Percentiles rank a stretch among this genome's conserved stretches.
Evolutionary conservation across 2,113 vertebrate species (phyloP).

Genomic region (Vulpes vulpes): DNA sequence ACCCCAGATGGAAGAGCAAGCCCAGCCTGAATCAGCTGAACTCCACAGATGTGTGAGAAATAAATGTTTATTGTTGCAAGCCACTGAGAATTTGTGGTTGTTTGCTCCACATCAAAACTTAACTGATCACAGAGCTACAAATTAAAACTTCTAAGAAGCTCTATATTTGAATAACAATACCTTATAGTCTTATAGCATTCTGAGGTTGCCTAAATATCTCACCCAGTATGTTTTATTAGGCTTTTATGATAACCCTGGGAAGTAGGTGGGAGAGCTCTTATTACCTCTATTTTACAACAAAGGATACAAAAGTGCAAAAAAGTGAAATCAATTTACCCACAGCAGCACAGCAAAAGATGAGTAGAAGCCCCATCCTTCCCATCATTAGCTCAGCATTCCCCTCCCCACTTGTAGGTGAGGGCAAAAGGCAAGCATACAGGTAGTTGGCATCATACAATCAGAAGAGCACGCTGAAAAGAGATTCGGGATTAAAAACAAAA

Average conservation of each 20-base stretch:
- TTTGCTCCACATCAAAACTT: constrained; percentile 72
- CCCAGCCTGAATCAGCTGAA: neutral
- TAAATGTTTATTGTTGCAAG: constrained; percentile 59
- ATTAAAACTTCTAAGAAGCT: constrained; percentile 37
- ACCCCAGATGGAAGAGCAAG: neutral
- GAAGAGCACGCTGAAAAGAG: constrained; percentile 21
- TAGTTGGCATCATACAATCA: neutral
- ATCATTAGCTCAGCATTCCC: neutral
- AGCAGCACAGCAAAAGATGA: neutral
- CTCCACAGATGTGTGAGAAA: constrained; percentile 66
- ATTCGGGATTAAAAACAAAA: neutral
- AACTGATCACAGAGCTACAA: constrained; percentile 67
- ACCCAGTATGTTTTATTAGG: neutral
- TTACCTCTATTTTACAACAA: constrained; percentile 16
- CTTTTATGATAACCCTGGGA: constrained; percentile 18
- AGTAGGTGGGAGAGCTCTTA: neutral
- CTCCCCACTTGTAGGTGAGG: neutral
- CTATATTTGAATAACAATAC: constrained; percentile 20
- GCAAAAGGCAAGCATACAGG: neutral
- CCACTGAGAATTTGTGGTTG: constrained; percentile 48
- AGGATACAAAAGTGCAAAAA: neutral
- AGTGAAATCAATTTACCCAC: neutral
- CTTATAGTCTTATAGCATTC: neutral
- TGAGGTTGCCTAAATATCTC: constrained; percentile 48
- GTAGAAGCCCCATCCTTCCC: neutral